Evolutionary conservation across 2,888 invertebrate species (phyloP), one percentile per base, ranked within the genome.

Genomic region (Electrophaes corylata): DNA sequence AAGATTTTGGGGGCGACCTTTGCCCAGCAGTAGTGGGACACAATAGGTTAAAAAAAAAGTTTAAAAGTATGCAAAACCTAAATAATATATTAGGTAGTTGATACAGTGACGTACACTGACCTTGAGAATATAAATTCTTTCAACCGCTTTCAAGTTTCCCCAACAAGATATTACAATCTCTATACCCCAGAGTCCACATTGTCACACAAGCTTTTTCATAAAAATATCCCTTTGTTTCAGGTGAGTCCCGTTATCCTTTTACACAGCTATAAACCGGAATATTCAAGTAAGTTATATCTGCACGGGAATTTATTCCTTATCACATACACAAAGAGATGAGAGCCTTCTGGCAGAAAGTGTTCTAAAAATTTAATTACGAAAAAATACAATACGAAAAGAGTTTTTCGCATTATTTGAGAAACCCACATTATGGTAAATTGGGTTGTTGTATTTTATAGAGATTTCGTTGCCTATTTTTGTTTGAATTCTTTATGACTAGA

Each of bases 171-270:
- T 76, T 72, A 70, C 77, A 78, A 79, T 73, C 55, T 67, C 60
- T 52, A 65, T 64, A 69, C 78, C 76, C 78, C 55, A 57, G 74
- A 55, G 76, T 70, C 69, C 66, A 69, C 72, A 76, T 75, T 76
- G 74, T 76, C 76, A 73, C 62, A 54, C 65, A 64, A 65, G 54
- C 60, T 76, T 77, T 80, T 80, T 80, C 72, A 73, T 73, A 71
- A 75, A 70, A 71, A 60, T 66, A 67, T 63, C 65, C 69, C 71
- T 81, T 83, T 86, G 84, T 88, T 86, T 77, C 86, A 87, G 86
- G 88, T 88, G 74, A 83, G 79, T 60, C 60, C 67, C 57, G 66
- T 79, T 75, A 75, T 73, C 77, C 71, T 68, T 78, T 75, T 73
- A 75, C 71, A 62, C 58, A 51, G 66, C 59, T 58, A 54, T 54